phyloP scores from a whole-genome alignment of 2,888 invertebrate species.

The Drosophila neonasuta region DNA sequence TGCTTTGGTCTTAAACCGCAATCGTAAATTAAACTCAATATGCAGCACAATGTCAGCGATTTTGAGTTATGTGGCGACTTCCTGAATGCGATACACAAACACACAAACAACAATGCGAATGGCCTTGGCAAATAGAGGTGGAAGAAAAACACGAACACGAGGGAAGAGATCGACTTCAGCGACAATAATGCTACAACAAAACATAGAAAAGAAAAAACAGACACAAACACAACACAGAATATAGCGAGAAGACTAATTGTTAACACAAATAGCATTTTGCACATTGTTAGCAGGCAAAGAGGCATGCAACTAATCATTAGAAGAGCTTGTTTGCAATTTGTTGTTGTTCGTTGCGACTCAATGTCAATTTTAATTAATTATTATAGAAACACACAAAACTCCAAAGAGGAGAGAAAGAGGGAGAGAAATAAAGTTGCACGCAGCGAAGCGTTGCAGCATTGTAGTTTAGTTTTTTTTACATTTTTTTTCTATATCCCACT shows the following conservation, averaged over 20 bases:
- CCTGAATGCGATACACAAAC: slow-evolving; percentile 37
- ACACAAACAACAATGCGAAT: slow-evolving; percentile 30
- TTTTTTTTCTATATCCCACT: background rate
- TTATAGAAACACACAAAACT: slow-evolving; percentile 36
- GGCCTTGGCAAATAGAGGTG: slow-evolving; percentile 56
- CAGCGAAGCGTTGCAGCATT: slow-evolving; percentile 65
- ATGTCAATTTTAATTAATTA: slow-evolving; percentile 76
- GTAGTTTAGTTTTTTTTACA: background rate
- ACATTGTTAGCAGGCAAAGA: slow-evolving; percentile 69
- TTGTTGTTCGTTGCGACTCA: slow-evolving; percentile 51
- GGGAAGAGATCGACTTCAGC: slow-evolving; percentile 16
- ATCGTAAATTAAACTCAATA: slow-evolving; percentile 43
- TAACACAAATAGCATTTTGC: slow-evolving; percentile 71
- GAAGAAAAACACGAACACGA: slow-evolving; percentile 23
- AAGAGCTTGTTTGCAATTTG: slow-evolving; percentile 74
- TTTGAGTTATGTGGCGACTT: slow-evolving; percentile 51
- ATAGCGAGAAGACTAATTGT: slow-evolving; percentile 61
- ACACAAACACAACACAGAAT: slow-evolving; percentile 5
- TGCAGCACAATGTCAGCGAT: slow-evolving; percentile 47
- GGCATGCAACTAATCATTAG: slow-evolving; percentile 71
- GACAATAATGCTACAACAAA: slow-evolving; percentile 30
- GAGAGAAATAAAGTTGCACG: slow-evolving; percentile 35
- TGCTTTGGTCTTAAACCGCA: slow-evolving; percentile 34
- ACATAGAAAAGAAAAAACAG: background rate
- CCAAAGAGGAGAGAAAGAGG: slow-evolving; percentile 38